These are phyloP conservation scores for Acrocephalus scirpaceus DNA, from an alignment of 2,797 vertebrate species.

Conservation along the genomic window DNA sequence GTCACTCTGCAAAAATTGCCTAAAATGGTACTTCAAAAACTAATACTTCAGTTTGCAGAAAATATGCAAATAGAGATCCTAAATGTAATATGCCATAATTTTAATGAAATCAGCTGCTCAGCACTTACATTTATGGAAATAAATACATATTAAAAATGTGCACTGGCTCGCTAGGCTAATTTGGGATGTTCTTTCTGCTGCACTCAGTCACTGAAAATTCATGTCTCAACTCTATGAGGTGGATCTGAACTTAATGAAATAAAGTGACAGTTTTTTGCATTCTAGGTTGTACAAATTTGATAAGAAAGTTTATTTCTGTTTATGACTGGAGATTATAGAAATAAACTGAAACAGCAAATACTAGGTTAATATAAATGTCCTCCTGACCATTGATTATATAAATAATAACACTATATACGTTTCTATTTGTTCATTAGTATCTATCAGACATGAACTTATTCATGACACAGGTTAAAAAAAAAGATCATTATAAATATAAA, in stretches of 20 bases:
- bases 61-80: constrained; percentile 69
- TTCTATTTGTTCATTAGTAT: not conserved
- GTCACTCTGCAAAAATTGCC: constrained; percentile 63
- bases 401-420: not conserved
- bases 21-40: constrained; percentile 68
- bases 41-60: constrained; percentile 64
- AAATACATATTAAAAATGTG: constrained; percentile 44
- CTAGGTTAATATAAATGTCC: not conserved
- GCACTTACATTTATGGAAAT: constrained; percentile 66
- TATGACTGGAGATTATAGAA: not conserved
- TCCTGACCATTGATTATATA: not conserved
- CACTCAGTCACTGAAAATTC: constrained; percentile 61
- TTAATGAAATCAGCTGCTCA: constrained; percentile 72
- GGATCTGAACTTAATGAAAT: constrained; percentile 64
- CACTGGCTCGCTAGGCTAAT: constrained; percentile 21
- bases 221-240: constrained; percentile 37
- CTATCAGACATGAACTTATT: not conserved
- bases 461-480: not conserved
- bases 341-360: not conserved
- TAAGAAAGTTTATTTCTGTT: not conserved
- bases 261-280: constrained; percentile 25
- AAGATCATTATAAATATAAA: not conserved
- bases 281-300: constrained; percentile 25
- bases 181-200: constrained; percentile 36
- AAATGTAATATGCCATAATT: constrained; percentile 59